Conservation (phyloP, 1,140 invertebrate genomes). For the Geopemphigus sp. region DNA sequence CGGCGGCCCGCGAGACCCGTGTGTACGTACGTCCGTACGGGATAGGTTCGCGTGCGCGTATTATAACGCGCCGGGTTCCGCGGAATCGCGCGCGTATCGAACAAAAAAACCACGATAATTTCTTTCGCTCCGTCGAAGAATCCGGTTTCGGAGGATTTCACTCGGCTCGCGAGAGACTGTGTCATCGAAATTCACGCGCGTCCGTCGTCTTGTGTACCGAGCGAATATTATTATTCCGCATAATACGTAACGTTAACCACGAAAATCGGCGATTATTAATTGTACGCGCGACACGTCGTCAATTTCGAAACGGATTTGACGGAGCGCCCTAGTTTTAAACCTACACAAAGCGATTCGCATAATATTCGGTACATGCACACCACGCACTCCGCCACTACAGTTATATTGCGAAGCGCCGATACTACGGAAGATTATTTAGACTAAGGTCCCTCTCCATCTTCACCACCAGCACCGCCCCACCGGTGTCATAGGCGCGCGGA, state of each 20-base stretch:
- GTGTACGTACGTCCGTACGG: not conserved
- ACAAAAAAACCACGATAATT: not conserved
- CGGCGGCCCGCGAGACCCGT: too few relatives aligned
- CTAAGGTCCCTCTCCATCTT: too few relatives aligned
- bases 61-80: not conserved
- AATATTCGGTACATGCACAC: too few relatives aligned
- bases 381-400: too few relatives aligned
- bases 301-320: constrained; percentile 4
- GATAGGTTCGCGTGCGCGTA: not conserved
- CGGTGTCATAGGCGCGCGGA: too few relatives aligned
- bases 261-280: too few relatives aligned
- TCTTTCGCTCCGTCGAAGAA: not conserved
- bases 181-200: not conserved
- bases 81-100: not conserved
- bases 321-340: not conserved
- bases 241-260: not conserved
- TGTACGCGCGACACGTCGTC: not conserved
- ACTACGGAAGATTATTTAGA: too few relatives aligned
- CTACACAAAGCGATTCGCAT: not conserved
- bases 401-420: too few relatives aligned
- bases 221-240: too few relatives aligned
- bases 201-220: too few relatives aligned
- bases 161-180: not conserved
- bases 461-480: too few relatives aligned
- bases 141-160: constrained; percentile 34